Conservation (phyloP, 2,113 vertebrate genomes). For the Salvelinus sp. region DNA sequence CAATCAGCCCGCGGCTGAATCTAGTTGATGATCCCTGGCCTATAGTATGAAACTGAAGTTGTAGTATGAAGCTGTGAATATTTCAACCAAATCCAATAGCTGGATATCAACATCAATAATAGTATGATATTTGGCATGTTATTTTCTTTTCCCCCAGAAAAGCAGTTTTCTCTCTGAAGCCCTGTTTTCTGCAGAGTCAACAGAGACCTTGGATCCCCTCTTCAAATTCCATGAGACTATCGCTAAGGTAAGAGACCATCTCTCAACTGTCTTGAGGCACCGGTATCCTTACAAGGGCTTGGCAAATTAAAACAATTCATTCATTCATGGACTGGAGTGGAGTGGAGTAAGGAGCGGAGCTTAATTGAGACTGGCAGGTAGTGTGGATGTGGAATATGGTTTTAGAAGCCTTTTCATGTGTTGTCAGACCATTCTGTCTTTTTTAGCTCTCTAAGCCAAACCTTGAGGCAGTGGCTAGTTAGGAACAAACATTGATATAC, state of each 20-base stretch:
- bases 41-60: too few species aligned
- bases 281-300: neutral
- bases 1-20: too few species aligned
- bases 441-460: neutral
- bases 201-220: conserved; percentile 79
- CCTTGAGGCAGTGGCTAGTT: conserved; percentile 16
- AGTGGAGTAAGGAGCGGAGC: neutral
- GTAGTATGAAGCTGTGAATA: too few species aligned
- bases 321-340: neutral
- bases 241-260: conserved; percentile 82
- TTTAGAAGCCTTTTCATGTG: conserved; percentile 2
- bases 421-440: conserved; percentile 12
- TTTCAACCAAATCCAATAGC: too few species aligned
- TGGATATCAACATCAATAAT: neutral
- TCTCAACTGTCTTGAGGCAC: neutral
- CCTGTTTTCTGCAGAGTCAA: conserved; percentile 70
- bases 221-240: conserved; percentile 86
- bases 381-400: neutral
- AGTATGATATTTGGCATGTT: neutral
- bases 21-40: too few species aligned
- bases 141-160: conserved; percentile 63
- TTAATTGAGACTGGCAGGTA: conserved; percentile 23
- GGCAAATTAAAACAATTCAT: neutral
- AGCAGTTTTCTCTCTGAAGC: conserved; percentile 85
- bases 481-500: neutral